Percentiles rank a stretch among this genome's conserved stretches.
phyloP scores from a whole-genome alignment of 1,140 invertebrate species.

The Hylaeus volcanicus region DNA sequence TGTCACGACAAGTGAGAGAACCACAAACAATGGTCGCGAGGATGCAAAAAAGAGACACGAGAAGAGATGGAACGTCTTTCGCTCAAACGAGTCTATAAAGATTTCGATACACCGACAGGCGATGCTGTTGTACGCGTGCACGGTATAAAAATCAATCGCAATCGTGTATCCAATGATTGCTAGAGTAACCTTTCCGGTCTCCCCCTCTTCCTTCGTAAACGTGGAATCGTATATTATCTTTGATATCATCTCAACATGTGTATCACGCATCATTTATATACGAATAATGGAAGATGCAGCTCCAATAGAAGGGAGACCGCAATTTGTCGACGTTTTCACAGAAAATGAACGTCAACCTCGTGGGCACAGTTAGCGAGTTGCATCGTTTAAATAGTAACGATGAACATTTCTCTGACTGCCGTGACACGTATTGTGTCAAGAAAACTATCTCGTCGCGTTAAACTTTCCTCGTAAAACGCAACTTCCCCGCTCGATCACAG shows the following conservation, averaged over 20 bases:
- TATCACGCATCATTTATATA: background rate
- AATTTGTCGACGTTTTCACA: background rate
- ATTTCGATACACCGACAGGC: constrained; percentile 13
- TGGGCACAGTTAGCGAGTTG: background rate
- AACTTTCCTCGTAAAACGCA: background rate
- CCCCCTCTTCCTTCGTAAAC: too few species aligned
- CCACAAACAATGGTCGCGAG: background rate
- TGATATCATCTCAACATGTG: background rate
- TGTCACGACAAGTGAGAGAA: background rate
- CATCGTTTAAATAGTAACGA: background rate
- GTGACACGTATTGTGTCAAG: background rate
- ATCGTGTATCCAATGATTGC: constrained; percentile 5
- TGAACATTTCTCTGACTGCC: background rate
- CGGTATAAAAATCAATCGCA: constrained; percentile 16
- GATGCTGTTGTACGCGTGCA: background rate
- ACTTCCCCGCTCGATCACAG: background rate
- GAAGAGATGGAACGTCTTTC: background rate
- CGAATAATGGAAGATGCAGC: background rate
- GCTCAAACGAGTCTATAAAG: background rate
- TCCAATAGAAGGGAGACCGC: background rate
- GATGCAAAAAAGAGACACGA: background rate
- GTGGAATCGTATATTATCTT: background rate
- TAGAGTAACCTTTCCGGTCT: constrained; percentile 6
- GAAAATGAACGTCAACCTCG: background rate
- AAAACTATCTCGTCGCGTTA: background rate